phyloP scores from a whole-genome alignment of 1,140 invertebrate genomes.

The Cherax quadricarinatus region DNA sequence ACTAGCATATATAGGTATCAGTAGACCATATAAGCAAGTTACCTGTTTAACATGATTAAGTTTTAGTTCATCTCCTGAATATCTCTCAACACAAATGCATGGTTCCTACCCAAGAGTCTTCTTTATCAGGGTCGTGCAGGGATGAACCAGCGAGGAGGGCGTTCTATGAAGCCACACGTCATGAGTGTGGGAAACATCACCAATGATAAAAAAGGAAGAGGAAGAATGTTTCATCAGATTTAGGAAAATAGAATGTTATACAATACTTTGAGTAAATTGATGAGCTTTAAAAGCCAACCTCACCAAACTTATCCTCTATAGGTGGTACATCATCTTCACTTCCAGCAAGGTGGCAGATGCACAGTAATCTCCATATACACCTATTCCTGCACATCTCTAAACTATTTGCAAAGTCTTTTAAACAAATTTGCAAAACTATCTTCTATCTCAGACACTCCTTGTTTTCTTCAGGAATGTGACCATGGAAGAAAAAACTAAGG shows the following conservation, averaged over 20 bases:
- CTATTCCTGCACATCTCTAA: background rate
- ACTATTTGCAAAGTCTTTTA: background rate
- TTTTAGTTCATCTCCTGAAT: conserved; percentile 14
- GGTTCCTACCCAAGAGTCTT: conserved; percentile 29
- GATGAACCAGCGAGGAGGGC: conserved; percentile 10
- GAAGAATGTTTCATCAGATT: conserved; percentile 11
- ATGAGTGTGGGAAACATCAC: conserved; percentile 6
- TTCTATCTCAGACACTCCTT: too few species aligned
- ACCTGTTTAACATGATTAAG: background rate
- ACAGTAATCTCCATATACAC: background rate
- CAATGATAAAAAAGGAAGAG: conserved; percentile 15
- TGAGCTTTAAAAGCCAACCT: background rate
- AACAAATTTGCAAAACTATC: too few species aligned
- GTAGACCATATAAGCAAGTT: background rate
- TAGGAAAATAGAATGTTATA: background rate
- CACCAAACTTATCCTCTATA: background rate
- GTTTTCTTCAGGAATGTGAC: too few species aligned
- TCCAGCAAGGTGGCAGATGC: too few species aligned
- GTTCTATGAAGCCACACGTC: conserved; percentile 11
- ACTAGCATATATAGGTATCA: background rate
- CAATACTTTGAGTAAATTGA: background rate
- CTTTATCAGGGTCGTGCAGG: background rate
- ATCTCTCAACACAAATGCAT: conserved; percentile 18
- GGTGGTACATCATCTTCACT: too few species aligned
- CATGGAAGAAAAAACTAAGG: too few species aligned